Evolutionary conservation across 37 sponge, comb jelly and placozoan species (phyloP), one percentile per base, ranked within the genome.

Genomic region (Diacarnus erythraeanus): DNA sequence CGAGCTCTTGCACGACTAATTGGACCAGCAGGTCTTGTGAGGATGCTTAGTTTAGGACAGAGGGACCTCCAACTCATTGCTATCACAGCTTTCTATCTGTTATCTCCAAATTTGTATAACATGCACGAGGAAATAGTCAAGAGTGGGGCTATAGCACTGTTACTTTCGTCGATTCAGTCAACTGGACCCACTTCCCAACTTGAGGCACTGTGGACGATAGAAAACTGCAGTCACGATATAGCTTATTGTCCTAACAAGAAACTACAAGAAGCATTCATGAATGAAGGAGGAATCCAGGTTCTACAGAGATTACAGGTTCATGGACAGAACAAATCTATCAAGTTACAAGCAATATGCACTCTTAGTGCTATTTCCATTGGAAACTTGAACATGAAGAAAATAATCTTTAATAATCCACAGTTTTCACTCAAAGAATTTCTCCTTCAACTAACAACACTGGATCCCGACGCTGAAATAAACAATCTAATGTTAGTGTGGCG

Each of bases 1-100:
- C 59, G 75, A 36, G 75, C 65, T 21, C 65, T 82, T 44, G 74
- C 83, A 0, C 15, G 64, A n/a, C 35, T 82, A 5, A n/a, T 82
- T 9, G 83, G 83, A 18, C 65, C 83, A 3, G 30, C 51, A 10
- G 34, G 51, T 61, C 74, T 82, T 26, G 6, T 74, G 10, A 42
- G 37, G 31, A 44, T 82, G 35, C 38, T 74, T 31, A 71, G 71
- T 15, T 25, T 57, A 35, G 80, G 40, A 0, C 34, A 23, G n/a
- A 42, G 10, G n/a, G 29, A 54, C 26, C 39, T 54, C n/a, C 71
- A 37, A 56, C 71, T 80, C 39, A 36, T 54, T 33, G 72, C 75
- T 2, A 22, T 67, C 51, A 79, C 69, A 33, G 69, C 69, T 15
- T 38, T 79, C 1, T 9, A 33, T 2, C 79, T 79, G 9, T 9